Conservation (phyloP, 2,113 vertebrate genomes). For the Pollachius pollachius region DNA sequence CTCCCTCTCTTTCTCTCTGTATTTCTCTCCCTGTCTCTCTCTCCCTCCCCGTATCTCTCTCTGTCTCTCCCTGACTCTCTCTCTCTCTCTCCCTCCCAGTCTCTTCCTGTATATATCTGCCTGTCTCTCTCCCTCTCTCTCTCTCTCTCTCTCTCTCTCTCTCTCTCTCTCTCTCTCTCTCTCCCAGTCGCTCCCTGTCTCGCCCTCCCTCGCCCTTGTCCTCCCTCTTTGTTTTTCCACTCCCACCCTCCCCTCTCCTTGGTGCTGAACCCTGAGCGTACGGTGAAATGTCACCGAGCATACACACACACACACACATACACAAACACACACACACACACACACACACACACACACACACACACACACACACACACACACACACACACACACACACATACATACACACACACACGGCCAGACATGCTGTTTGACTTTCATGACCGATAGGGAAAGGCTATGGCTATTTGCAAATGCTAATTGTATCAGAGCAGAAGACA, state of each 20-base stretch:
- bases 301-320: constrained; percentile 7
- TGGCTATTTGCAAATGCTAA: background rate
- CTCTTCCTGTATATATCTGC: too few species aligned
- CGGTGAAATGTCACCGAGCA: background rate
- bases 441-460: too few species aligned
- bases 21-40: too few species aligned
- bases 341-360: constrained; percentile 3
- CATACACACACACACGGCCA: background rate
- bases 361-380: constrained; percentile 1
- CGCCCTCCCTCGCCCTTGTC: background rate
- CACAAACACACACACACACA: constrained; percentile 12
- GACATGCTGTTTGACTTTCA: background rate
- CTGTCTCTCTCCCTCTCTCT: too few species aligned
- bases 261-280: background rate
- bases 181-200: background rate
- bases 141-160: too few species aligned
- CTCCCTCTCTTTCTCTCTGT: too few species aligned
- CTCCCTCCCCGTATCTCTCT: too few species aligned
- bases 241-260: background rate
- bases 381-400: constrained; percentile 1
- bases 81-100: background rate
- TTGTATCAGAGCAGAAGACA: background rate
- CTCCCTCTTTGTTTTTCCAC: background rate
- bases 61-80: too few species aligned
- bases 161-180: background rate